Evolutionary conservation across 64 coral and sea anemone genomes (phyloP).

Genomic region (Orbicella faveolata): DNA sequence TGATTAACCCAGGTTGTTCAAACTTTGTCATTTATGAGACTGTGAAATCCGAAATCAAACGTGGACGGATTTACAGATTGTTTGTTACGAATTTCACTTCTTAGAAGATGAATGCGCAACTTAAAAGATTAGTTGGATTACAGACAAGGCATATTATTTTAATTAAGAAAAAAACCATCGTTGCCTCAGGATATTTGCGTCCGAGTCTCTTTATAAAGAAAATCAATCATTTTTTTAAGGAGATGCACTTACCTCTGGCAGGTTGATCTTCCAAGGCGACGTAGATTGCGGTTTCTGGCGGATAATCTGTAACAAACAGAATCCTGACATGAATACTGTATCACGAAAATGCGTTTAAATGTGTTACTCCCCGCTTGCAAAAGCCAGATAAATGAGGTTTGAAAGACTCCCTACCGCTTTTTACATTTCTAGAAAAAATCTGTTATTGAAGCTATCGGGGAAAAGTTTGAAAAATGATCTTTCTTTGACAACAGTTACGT

Average conservation of each 20-base stretch:
- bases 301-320: slow-evolving; percentile 8
- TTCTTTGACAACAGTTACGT: neutral
- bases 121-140: too few species aligned
- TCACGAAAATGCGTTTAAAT: neutral
- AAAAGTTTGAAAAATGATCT: slow-evolving; percentile 10
- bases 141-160: too few species aligned
- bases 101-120: too few species aligned
- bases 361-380: neutral
- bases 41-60: neutral
- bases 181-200: neutral
- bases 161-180: too few species aligned
- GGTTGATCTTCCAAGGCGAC: neutral
- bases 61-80: neutral
- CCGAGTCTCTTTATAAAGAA: neutral
- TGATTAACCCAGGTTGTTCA: neutral
- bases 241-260: slow-evolving; percentile 4
- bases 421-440: slow-evolving; percentile 15
- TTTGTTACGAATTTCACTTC: too few species aligned
- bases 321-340: neutral
- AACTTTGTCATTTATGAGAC: neutral
- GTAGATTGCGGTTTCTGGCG: neutral
- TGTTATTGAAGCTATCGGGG: slow-evolving; percentile 7
- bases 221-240: neutral
- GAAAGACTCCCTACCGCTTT: slow-evolving; percentile 24
- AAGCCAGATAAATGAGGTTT: neutral